These are phyloP conservation scores for Nomada ferruginata DNA, from an alignment of 2,888 invertebrate genomes.

Conservation along the genomic window DNA sequence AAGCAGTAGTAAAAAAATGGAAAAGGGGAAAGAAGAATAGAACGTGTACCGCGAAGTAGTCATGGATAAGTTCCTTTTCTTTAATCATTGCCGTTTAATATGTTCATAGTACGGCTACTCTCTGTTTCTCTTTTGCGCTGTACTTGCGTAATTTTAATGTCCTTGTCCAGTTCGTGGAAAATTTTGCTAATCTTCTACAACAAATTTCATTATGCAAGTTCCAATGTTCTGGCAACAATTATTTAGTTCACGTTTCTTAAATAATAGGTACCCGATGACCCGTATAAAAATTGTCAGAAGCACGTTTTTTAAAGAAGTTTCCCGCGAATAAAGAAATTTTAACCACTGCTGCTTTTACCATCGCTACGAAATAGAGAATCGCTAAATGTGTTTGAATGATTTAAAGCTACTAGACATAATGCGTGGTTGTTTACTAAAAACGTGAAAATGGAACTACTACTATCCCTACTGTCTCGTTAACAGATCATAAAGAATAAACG, in stretches of 20 bases:
- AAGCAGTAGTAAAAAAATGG: not conserved
- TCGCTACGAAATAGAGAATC: constrained; percentile 18
- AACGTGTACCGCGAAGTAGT: constrained; percentile 5
- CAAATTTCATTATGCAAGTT: not conserved
- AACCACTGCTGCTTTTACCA: constrained; percentile 7
- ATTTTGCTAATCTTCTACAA: not conserved
- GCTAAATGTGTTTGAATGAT: constrained; percentile 6
- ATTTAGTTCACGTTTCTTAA: not conserved
- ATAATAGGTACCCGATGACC: not conserved
- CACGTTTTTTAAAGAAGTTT: not conserved
- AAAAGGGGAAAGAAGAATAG: not conserved
- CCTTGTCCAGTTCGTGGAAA: not conserved
- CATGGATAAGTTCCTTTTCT: constrained; percentile 22
- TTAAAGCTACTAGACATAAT: not conserved
- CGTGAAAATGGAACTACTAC: not conserved
- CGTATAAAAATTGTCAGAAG: not conserved
- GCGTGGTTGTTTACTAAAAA: constrained; percentile 8
- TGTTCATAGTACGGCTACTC: not conserved
- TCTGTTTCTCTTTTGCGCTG: not conserved
- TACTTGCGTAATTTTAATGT: not conserved
- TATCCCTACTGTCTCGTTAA: constrained; percentile 15
- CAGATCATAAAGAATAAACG: constrained; percentile 18
- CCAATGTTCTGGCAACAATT: not conserved
- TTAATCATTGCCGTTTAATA: not conserved
- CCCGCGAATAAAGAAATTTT: not conserved